Base-by-base conservation (phyloP, 2,113 vertebrate genomes). In the Pluvianellus socialis region DNA sequence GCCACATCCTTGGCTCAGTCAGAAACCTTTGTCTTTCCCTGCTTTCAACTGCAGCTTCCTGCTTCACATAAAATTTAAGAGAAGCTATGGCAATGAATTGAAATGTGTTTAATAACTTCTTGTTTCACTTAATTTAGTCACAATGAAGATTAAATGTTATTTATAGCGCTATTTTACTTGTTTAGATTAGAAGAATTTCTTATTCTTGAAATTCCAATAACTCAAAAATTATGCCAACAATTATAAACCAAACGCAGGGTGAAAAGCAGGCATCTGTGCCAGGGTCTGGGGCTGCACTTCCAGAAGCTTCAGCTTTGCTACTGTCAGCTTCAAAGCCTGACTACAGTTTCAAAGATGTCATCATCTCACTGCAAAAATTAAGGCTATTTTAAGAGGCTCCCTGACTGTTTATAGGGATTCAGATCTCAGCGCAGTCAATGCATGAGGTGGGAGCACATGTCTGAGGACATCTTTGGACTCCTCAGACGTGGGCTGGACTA, bases 71-170 rank as follows among this genome's bases (percentile, higher is more conserved):
- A 96, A 95, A 94, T 85, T 82, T 79, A 92, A 94, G 82, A 91
- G 65, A 91, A 82, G 47, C 66, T 85, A 93, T 35, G 75, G 84
- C 62, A 94, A 67, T 63, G 79, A 84, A 95, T 88, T 95, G 74
- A 93, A 95, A 95, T 95, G 86, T 89, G 89, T 87, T 96, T 88
- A 97, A 82, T 90, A 96, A 92, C 0, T 71, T 94, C 83, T 77
- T 95, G 89, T 74, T 97, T 53, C 82, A 84, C 87, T 95, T 97
- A 97, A 96, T 98, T 98, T 97, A 97, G 90, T 98, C 96, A 96
- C 96, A 97, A 94, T 96, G 94, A 97, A 91, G 67, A 96, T 94
- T 96, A 81, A 92, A 97, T 82, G 56, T 91, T 96, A 97, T 96
- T 97, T 96, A 92, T 95, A 93, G 93, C 68, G 81, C 77, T 79